These are phyloP conservation scores for Illadopsis cleaveri DNA, from an alignment of 2,113 vertebrate species.

Conservation along the genomic window DNA sequence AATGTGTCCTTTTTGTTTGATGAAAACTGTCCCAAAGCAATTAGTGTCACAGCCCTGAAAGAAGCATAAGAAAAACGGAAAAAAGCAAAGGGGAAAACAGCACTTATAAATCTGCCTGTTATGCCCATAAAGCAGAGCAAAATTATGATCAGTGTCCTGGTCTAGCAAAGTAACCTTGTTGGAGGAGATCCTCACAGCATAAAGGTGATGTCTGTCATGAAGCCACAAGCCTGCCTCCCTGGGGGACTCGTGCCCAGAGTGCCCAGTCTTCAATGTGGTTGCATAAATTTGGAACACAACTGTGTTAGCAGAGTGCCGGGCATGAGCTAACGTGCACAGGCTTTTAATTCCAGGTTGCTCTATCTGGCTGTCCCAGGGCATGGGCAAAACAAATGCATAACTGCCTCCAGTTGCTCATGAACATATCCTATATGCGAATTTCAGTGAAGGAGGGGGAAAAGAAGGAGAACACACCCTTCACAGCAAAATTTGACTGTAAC, in stretches of 20 bases:
- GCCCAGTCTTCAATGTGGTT: rapidly evolving
- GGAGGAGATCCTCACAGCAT: neutral
- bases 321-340: neutral
- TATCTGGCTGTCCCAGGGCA: neutral
- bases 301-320: neutral
- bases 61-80: neutral
- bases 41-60: neutral
- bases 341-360: neutral
- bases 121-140: neutral
- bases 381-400: neutral
- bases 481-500: neutral
- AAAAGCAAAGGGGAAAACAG: neutral
- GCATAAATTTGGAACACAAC: neutral
- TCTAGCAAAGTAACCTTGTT: neutral
- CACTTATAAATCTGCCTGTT: neutral
- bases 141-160: neutral
- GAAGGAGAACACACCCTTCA: neutral
- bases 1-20: neutral
- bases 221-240: neutral
- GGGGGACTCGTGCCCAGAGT: rapidly evolving
- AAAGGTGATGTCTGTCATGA: neutral
- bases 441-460: neutral
- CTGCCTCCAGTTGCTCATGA: neutral
- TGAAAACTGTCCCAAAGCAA: neutral
- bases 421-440: neutral